phyloP scores from a whole-genome alignment of 2,797 vertebrate genomes.

The Myoxocephalus aenaeus region DNA sequence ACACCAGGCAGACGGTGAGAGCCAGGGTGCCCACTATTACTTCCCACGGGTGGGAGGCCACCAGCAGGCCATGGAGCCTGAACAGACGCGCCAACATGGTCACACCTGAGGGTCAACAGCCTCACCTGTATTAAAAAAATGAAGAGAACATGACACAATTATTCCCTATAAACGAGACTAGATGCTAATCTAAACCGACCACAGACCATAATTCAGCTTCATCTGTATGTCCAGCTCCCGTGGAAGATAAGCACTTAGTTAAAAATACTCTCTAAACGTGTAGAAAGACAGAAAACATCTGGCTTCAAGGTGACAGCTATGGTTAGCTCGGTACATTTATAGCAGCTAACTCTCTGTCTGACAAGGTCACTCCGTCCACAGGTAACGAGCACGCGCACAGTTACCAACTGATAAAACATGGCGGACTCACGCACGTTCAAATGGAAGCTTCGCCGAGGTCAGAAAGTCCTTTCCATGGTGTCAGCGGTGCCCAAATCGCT shows the following conservation, averaged over 20 bases:
- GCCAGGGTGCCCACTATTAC: slow-evolving; percentile 97
- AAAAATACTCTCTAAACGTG: background rate
- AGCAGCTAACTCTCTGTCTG: background rate
- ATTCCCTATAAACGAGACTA: no score
- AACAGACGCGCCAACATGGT: slow-evolving; percentile 94
- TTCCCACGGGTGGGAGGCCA: slow-evolving; percentile 98
- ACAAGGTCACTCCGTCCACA: background rate
- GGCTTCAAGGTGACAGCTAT: background rate
- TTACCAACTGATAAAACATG: accelerated
- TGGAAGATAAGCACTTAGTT: background rate
- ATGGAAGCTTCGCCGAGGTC: background rate
- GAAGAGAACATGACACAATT: background rate
- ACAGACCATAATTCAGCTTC: background rate
- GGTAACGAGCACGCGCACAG: accelerated
- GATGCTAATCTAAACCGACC: background rate
- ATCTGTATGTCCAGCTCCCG: no score
- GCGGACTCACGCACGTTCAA: background rate
- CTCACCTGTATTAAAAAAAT: slow-evolving; percentile 1
- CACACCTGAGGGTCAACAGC: background rate
- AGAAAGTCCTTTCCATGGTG: background rate
- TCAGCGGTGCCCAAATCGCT: background rate
- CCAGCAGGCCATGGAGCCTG: slow-evolving; percentile 94
- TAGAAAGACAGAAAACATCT: background rate
- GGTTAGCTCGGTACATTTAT: background rate
- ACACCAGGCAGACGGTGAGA: slow-evolving; percentile 95